Evolutionary conservation across 2,888 invertebrate species (phyloP).

Genomic region (Frankliniella fusca): DNA sequence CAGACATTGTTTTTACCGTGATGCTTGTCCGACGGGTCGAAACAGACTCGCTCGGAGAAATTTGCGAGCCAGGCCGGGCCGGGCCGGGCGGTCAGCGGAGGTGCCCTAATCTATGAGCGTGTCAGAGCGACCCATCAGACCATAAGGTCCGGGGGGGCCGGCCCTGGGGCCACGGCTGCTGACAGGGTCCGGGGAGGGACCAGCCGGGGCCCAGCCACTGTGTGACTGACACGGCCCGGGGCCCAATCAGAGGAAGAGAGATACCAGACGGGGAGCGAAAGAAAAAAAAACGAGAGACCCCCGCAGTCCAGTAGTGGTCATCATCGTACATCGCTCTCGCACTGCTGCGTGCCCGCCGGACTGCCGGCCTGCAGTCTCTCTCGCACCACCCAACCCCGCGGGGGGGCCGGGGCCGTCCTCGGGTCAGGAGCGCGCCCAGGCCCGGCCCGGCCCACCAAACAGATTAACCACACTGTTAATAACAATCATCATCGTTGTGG

Average conservation of each 20-base stretch:
- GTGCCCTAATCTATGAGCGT: conserved; percentile 12
- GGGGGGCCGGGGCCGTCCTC: not conserved
- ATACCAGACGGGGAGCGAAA: not conserved
- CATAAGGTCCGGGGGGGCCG: not conserved
- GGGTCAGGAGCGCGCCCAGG: not conserved
- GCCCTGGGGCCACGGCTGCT: not conserved
- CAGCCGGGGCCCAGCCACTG: not conserved
- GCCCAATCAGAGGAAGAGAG: not conserved
- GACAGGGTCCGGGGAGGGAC: not conserved
- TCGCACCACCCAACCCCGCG: not conserved
- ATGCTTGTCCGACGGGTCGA: no score
- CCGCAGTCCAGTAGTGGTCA: not conserved
- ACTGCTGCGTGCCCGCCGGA: no score
- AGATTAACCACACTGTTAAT: no score
- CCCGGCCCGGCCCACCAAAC: no score
- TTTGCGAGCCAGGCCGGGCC: no score
- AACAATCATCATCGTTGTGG: no score
- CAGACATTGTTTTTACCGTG: no score
- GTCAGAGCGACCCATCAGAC: not conserved
- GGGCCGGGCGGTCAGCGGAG: not conserved
- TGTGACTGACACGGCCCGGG: not conserved
- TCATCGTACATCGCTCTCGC: not conserved
- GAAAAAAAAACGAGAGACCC: not conserved
- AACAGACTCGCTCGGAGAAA: no score
- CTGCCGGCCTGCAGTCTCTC: no score